Base-by-base conservation (phyloP, 1,140 invertebrate species). In the Trichogramma pretiosum region DNA sequence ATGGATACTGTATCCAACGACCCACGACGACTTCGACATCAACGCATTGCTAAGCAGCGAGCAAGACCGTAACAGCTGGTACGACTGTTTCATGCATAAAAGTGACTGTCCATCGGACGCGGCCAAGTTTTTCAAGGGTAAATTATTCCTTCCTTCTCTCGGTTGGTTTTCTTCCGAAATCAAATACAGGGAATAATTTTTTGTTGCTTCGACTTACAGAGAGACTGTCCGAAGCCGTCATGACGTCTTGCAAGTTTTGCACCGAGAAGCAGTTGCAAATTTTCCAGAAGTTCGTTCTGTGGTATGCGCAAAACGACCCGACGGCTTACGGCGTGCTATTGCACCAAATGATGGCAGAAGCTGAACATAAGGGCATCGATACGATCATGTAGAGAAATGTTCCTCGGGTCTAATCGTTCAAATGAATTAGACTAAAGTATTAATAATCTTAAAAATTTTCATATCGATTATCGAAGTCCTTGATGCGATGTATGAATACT, bases 81-180 rank as follows among this genome's bases (percentile, higher is more conserved):
- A 71, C 21, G 62, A 61, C 3, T 74, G 72, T 39, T 61, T 70
- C 22, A 65, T 72, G 55, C 65, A 60, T 5, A 48, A 41, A 9
- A 64, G 54, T 37, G 57, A 62, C 5, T 73, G 71, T 22, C 0
- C 46, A 3, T 63, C 58, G 17, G 53, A 48, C 0, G 60, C 59
- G 23, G 52, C 57, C 0, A 34, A 14, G 7, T 65, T 61, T n/a
- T 58, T 63, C 19, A 63, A 57, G 53, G 48, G 59, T 64, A 18
- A 37, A 38, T n/a, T n/a, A n/a, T n/a, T n/a, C n/a, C n/a, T n/a
- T n/a, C n/a, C n/a, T n/a, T n/a, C n/a, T n/a, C n/a, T n/a, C n/a
- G n/a, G n/a, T n/a, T n/a, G n/a, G n/a, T n/a, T n/a, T n/a, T n/a
- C n/a, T n/a, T n/a, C n/a, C 24, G 24, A 28, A 28, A 28, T 28